Percentiles rank a stretch among this genome's conserved stretches.
These are phyloP conservation scores for Platynereis dumerilii DNA, from an alignment of 2,888 invertebrate genomes.

Conservation along the genomic window DNA sequence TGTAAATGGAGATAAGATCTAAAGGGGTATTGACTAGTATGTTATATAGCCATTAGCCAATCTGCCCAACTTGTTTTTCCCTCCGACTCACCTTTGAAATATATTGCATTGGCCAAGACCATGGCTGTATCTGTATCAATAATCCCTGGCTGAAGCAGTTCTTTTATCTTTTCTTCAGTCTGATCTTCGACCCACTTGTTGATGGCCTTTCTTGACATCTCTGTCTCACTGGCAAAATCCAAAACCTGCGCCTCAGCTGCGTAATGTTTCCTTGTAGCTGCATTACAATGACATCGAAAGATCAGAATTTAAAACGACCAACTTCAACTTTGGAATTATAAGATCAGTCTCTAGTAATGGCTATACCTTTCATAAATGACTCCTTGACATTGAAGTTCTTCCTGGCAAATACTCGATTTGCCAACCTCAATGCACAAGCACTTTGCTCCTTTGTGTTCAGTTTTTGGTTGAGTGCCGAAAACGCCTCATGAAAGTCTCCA, in stretches of 20 bases:
- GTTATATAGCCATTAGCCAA: too few species aligned
- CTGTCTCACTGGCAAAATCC: conserved; percentile 46
- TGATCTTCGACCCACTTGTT: conserved; percentile 83
- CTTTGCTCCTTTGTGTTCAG: not conserved
- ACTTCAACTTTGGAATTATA: too few species aligned
- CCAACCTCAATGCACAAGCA: conserved; percentile 22
- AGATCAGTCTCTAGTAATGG: too few species aligned
- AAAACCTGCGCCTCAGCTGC: conserved; percentile 38
- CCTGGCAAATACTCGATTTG: conserved; percentile 48
- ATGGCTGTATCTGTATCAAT: conserved; percentile 54
- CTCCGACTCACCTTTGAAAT: conserved; percentile 66
- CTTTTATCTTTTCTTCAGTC: conserved; percentile 82
- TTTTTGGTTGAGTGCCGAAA: not conserved
- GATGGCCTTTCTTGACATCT: conserved; percentile 67
- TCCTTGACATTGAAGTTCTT: conserved; percentile 8
- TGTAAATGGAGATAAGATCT: too few species aligned
- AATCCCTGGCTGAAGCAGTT: conserved; percentile 71
- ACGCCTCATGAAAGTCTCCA: not conserved
- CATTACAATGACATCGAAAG: not conserved
- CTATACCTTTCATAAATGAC: conserved; percentile 29
- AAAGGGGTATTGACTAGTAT: too few species aligned
- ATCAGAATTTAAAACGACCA: too few species aligned
- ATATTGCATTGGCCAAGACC: conserved; percentile 65
- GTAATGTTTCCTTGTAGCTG: conserved; percentile 39
- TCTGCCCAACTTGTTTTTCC: not conserved